Evolutionary conservation across 2,797 vertebrate genomes (phyloP).

Genomic region (Dallia pectoralis): DNA sequence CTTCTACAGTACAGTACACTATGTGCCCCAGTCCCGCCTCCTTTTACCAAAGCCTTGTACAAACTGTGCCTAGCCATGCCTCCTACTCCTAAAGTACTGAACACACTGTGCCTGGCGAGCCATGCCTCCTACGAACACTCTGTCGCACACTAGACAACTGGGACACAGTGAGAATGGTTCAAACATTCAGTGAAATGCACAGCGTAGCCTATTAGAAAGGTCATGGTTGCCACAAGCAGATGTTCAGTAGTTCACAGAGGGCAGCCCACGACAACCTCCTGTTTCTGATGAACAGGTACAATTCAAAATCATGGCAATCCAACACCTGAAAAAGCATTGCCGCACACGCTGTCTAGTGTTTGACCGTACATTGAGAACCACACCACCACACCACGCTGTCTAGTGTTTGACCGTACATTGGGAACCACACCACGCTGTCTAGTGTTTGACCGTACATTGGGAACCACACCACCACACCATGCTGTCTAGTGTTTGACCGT

Average conservation of each 20-base stretch:
- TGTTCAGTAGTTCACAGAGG: background rate
- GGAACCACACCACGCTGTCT: too few relatives aligned
- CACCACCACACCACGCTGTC: background rate
- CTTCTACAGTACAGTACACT: background rate
- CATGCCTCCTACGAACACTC: background rate
- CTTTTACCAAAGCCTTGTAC: background rate
- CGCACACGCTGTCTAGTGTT: background rate
- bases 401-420: background rate
- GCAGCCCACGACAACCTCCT: background rate
- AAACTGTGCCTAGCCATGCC: background rate
- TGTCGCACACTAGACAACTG: background rate
- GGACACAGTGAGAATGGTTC: constrained; percentile 40
- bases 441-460: too few relatives aligned
- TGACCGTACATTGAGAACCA: background rate
- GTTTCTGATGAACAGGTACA: background rate
- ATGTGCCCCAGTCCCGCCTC: background rate
- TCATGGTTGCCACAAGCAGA: constrained; percentile 47
- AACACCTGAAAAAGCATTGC: background rate
- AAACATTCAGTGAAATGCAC: constrained; percentile 69
- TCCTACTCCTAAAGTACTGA: background rate
- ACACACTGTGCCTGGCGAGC: background rate
- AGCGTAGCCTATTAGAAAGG: constrained; percentile 46
- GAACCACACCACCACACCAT: too few relatives aligned
- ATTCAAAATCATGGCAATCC: background rate
- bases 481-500: too few relatives aligned